Base-by-base conservation (phyloP, 2,113 vertebrate genomes). In the Capreolus pygargus region DNA sequence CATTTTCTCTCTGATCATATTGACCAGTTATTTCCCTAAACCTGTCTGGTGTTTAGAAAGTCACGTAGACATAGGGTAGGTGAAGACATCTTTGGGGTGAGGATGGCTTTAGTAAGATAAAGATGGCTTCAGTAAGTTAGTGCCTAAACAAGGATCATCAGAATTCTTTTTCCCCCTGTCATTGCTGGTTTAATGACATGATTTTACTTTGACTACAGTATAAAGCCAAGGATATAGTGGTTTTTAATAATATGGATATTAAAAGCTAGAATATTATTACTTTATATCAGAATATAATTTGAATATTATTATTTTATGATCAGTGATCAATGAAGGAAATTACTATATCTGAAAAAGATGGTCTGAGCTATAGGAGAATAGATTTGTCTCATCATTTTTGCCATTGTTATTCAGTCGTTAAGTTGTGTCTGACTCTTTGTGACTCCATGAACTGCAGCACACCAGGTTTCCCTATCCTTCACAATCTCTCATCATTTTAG, bases 191-290 rank as follows among this genome's bases (percentile, higher is more conserved):
- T 94, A 92, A 67, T 84, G 27, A 54, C 2, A 50, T 86, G 23
- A 79, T 76, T 95, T 95, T 47, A 54, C 78, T 96, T 67, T 94
- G 84, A 79, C 45, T 93, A 57, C 54, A 54, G 50, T 58, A 87
- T 79, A 61, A 95, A 90, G 33, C 7, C 94, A 92, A 58, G 10
- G 43, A 54, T 82, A 39, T 60, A 14, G 17, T 28, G 27, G 8
- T 86, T 67, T 95, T 90, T 79, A 82, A 61, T 70, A 70, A 83
- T 43, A 76, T 36, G 16, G 52, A 39, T 60, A n/a, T 60, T 91
- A 64, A 55, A 90, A 55, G 7, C 74, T 76, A 96, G 30, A 92
- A 84, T 84, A n/a, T 39, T 83, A 79, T 86, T 86, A 55, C 64
- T 78, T 70, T 52, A 76, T 33, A 61, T 52, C 2, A 94, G 33